A percentile compares a stretch with the other conserved stretches of the same genome.
Conservation (phyloP, 2,888 invertebrate genomes). For the Autographa gamma region DNA sequence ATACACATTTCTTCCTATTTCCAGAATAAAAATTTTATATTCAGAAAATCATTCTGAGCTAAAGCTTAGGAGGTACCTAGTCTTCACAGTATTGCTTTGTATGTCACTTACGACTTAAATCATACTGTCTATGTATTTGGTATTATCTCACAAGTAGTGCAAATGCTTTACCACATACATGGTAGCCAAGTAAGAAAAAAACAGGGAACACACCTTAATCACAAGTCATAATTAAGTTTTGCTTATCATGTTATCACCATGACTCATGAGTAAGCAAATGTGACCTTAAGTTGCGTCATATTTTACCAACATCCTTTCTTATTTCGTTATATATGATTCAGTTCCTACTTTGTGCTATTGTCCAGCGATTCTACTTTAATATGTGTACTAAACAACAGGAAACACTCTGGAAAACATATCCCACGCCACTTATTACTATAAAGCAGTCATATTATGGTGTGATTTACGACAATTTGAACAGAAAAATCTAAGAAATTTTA, state of each 20-base stretch:
- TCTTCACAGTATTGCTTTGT: neutral
- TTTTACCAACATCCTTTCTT: neutral
- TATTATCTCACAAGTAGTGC: neutral
- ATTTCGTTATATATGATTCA: neutral
- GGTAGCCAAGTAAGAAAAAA: neutral
- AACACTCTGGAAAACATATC: slow-evolving; percentile 13
- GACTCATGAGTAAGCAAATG: slow-evolving; percentile 3
- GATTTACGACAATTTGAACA: slow-evolving; percentile 13
- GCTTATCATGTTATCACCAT: neutral
- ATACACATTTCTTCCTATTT: neutral
- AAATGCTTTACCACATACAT: neutral
- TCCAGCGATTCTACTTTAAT: neutral
- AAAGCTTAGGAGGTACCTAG: neutral
- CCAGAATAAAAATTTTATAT: neutral
- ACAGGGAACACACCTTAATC: neutral
- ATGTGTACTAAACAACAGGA: slow-evolving; percentile 4
- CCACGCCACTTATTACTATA: slow-evolving; percentile 7
- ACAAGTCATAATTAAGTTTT: neutral
- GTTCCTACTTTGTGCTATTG: slow-evolving; percentile 1
- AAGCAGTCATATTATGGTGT: slow-evolving; percentile 11
- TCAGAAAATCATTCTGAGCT: neutral
- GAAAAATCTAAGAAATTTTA: slow-evolving; percentile 22
- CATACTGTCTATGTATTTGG: neutral
- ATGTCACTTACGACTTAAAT: neutral
- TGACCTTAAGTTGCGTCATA: neutral